phyloP scores from a whole-genome alignment of 2,888 invertebrate species.

The Argyresthia albistria region DNA sequence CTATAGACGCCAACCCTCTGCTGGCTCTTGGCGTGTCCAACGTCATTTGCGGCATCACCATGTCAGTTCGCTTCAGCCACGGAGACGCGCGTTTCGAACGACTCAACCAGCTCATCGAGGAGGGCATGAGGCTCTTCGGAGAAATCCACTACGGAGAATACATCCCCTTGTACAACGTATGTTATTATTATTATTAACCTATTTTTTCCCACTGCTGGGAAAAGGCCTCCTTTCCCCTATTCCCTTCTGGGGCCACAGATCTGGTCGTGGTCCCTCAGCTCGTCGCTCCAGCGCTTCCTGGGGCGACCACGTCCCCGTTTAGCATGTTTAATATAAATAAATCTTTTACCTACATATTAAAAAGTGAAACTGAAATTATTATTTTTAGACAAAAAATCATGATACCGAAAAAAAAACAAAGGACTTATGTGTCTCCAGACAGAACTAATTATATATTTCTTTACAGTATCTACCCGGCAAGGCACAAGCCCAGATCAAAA shows the following conservation, averaged over 20 bases:
- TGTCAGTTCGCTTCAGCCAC: constrained; percentile 88
- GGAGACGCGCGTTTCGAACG: constrained; percentile 84
- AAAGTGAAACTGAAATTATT: background rate
- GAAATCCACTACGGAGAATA: constrained; percentile 87
- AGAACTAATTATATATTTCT: constrained; percentile 9
- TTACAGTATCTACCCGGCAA: constrained; percentile 74
- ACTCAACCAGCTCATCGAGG: constrained; percentile 90
- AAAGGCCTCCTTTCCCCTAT: no score
- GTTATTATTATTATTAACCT: constrained; percentile 23
- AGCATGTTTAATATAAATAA: background rate
- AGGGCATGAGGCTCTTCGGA: constrained; percentile 91
- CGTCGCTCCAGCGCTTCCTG: no score
- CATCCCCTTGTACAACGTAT: constrained; percentile 81
- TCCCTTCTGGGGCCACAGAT: no score
- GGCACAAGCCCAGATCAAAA: constrained; percentile 73
- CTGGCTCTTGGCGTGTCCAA: constrained; percentile 89
- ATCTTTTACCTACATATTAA: background rate
- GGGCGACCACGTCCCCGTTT: no score
- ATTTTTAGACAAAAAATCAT: no score
- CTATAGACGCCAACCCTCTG: constrained; percentile 81
- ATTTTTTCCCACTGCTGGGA: no score
- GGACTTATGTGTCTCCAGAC: no score
- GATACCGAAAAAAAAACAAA: no score
- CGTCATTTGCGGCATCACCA: constrained; percentile 91
- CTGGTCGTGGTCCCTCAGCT: no score